These are phyloP conservation scores for Sakesphorus luctuosus DNA, from an alignment of 2,113 vertebrate genomes.

Conservation along the genomic window DNA sequence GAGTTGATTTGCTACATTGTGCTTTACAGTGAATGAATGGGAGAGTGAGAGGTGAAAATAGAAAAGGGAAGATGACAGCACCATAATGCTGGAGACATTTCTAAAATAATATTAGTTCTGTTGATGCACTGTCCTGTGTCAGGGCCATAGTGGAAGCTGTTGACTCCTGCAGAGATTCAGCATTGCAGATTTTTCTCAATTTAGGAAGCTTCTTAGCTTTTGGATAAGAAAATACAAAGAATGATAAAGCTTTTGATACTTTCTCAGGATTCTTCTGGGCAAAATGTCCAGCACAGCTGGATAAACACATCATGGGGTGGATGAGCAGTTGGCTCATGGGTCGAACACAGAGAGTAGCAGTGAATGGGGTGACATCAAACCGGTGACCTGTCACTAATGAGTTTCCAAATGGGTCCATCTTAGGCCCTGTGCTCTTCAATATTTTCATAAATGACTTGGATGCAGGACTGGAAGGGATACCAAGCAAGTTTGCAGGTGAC, in stretches of 20 bases:
- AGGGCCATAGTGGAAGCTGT: background rate
- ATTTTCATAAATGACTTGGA: background rate
- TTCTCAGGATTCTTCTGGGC: background rate
- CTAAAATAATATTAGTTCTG: background rate
- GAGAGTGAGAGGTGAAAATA: background rate
- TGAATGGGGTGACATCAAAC: background rate
- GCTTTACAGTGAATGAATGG: constrained; percentile 5
- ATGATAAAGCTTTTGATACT: background rate
- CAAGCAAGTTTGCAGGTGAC: background rate
- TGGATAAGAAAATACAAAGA: background rate
- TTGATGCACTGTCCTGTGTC: background rate
- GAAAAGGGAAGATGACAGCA: background rate
- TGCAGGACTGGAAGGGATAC: background rate
- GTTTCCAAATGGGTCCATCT: background rate
- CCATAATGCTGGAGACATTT: background rate
- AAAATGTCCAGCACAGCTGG: background rate
- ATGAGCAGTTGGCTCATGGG: background rate
- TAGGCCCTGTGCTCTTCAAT: background rate
- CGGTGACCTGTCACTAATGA: background rate
- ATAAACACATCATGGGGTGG: background rate
- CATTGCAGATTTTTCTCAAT: constrained; percentile 7
- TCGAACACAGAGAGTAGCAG: background rate
- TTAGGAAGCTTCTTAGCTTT: background rate
- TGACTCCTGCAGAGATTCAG: background rate
- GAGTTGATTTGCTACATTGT: background rate